These are phyloP conservation scores for Octopus bimaculoides DNA, from an alignment of 1,140 invertebrate genomes.

Conservation along the genomic window DNA sequence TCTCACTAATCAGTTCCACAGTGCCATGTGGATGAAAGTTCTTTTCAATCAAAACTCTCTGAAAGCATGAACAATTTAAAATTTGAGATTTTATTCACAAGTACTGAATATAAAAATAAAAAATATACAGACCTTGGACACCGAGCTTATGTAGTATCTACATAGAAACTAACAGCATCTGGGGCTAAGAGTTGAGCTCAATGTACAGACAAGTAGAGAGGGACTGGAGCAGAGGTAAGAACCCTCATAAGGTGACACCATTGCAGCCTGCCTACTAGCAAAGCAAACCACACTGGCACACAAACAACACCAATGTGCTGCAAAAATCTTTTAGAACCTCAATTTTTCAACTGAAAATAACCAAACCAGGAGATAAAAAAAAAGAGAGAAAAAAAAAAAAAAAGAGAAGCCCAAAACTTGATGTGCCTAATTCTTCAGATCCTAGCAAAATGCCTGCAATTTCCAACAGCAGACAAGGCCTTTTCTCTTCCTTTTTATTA, in stretches of 20 bases:
- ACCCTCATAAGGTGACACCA: no score
- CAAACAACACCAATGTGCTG: no score
- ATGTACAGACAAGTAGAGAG: background rate
- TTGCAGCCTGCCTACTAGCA: no score
- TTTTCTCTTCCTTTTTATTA: no score
- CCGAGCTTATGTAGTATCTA: constrained; percentile 12
- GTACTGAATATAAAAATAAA: constrained; percentile 16
- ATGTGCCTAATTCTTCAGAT: background rate
- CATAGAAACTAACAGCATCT: constrained; percentile 8
- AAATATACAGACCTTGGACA: constrained; percentile 16
- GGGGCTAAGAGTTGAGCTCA: background rate
- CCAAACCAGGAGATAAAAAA: no score
- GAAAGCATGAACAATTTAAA: constrained; percentile 14
- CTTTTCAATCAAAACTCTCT: constrained; percentile 7
- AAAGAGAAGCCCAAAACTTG: background rate
- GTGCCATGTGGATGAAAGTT: no score
- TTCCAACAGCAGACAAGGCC: background rate
- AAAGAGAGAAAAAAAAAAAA: background rate
- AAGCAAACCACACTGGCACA: no score
- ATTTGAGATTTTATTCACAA: constrained; percentile 16
- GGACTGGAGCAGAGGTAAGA: no score
- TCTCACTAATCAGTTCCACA: no score
- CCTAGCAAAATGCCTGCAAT: background rate
- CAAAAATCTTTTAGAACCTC: no score
- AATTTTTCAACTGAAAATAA: no score